Evolutionary conservation across 2,888 invertebrate species (phyloP).

Genomic region (Pteria penguin): DNA sequence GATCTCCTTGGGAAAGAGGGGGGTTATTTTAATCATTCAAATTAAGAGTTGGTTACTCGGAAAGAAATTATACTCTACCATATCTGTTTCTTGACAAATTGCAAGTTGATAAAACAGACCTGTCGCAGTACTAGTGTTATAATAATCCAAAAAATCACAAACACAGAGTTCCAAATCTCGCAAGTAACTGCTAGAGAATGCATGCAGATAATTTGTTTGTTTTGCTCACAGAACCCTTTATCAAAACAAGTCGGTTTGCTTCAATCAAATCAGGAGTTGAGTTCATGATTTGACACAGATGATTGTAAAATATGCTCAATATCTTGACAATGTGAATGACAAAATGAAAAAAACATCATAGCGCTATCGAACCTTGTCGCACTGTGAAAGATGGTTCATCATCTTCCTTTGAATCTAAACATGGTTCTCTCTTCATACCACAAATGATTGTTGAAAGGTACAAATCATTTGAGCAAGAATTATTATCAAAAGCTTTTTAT

Average conservation of each 20-base stretch:
- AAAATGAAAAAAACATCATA: background rate
- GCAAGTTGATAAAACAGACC: too few relatives aligned
- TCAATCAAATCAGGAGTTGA: background rate
- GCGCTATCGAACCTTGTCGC: background rate
- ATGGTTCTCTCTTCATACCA: background rate
- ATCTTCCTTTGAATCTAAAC: background rate
- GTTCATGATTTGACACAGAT: background rate
- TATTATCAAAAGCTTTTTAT: slow-evolving; percentile 2
- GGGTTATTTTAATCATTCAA: background rate
- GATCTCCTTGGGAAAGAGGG: slow-evolving; percentile 1
- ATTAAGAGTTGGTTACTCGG: background rate
- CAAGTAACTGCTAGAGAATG: background rate
- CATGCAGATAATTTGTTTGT: background rate
- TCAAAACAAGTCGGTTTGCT: background rate
- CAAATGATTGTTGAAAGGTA: slow-evolving; percentile 1
- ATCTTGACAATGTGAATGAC: background rate
- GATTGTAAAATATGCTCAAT: background rate
- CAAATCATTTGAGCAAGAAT: slow-evolving; percentile 8
- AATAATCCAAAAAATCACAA: background rate
- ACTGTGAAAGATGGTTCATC: background rate
- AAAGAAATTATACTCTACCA: too few relatives aligned
- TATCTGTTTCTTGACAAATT: too few relatives aligned
- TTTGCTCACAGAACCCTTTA: background rate
- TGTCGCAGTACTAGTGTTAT: too few relatives aligned
- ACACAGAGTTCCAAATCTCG: background rate